Evolutionary conservation across 1,140 invertebrate genomes (phyloP).

Genomic region (Eriocheir sinensis): DNA sequence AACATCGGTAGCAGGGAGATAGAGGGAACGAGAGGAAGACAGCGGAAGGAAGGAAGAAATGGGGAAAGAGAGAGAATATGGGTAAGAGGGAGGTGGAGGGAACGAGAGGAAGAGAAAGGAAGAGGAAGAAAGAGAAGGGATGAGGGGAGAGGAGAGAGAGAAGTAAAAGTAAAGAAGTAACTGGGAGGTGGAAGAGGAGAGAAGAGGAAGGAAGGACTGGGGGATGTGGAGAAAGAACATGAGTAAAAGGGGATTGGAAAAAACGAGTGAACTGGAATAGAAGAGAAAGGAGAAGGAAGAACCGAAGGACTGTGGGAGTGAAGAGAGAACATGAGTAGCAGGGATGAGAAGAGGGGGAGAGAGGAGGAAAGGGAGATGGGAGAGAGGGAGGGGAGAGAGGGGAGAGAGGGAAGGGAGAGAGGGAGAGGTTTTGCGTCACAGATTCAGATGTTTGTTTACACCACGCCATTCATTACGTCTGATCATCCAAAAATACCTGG

Average conservation of each 20-base stretch:
- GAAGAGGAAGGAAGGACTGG: neutral
- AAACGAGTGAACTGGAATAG: neutral
- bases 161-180: neutral
- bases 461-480: neutral
- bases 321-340: neutral
- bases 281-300: neutral
- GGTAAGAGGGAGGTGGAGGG: neutral
- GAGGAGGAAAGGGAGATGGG: neutral
- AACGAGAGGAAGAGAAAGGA: conserved; percentile 11
- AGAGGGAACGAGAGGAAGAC: neutral
- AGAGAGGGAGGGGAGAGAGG: neutral
- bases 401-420: neutral
- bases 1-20: neutral
- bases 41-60: conserved; percentile 14
- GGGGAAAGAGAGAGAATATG: neutral
- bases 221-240: neutral
- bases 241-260: neutral
- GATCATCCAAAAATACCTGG: neutral
- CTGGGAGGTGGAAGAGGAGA: neutral
- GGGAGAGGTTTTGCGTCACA: neutral
- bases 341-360: neutral
- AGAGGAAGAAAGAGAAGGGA: neutral
- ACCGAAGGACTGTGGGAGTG: neutral
- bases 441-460: neutral
- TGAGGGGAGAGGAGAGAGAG: neutral